A percentile compares a stretch with the other conserved stretches of the same genome.
phyloP scores from a whole-genome alignment of 2,113 vertebrate genomes.

The Hylia prasina region DNA sequence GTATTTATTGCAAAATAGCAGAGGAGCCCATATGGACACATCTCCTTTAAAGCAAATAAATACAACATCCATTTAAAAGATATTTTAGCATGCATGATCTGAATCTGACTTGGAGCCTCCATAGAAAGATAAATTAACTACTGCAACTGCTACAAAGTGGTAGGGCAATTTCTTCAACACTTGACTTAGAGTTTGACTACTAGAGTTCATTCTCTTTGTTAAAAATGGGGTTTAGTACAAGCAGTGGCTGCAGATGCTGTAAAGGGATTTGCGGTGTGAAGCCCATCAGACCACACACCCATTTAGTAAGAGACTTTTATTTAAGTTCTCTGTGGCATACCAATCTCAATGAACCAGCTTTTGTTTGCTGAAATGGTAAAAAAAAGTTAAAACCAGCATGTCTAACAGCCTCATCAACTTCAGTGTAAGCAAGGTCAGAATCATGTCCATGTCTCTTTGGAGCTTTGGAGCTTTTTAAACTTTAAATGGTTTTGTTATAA shows the following conservation, averaged over 20 bases:
- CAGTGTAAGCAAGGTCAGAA: background rate
- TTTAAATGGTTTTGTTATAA: background rate
- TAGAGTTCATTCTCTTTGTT: background rate
- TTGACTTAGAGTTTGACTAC: background rate
- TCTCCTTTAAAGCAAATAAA: background rate
- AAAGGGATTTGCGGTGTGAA: background rate
- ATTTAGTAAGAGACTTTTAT: background rate
- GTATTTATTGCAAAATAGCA: background rate
- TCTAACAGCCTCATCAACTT: background rate
- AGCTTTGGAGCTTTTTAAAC: too few species aligned
- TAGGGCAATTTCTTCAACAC: background rate
- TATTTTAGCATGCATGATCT: background rate
- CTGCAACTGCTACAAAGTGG: background rate
- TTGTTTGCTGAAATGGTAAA: background rate
- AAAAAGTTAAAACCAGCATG: background rate
- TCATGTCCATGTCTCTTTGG: background rate
- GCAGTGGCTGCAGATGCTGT: background rate
- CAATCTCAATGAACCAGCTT: background rate
- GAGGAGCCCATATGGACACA: background rate
- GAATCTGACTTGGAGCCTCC: background rate
- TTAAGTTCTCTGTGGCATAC: background rate
- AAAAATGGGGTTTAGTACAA: background rate
- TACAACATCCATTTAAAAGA: background rate
- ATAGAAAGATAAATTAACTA: background rate
- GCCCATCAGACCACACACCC: fast-evolving